Conservation (phyloP, 2,113 vertebrate genomes). For the Nansenia antarctica region DNA sequence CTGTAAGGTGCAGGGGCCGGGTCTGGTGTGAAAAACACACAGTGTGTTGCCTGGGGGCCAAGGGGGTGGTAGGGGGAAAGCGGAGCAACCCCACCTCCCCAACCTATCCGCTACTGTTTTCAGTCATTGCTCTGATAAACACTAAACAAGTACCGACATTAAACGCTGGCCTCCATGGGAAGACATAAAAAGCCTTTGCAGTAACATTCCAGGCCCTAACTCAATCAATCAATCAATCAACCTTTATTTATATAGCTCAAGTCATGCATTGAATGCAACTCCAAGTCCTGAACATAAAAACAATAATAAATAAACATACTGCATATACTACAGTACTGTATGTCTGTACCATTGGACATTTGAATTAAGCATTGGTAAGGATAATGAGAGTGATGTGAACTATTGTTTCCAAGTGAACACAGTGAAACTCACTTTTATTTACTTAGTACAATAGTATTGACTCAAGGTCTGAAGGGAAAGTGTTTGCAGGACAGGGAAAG, state of each 20-base stretch:
- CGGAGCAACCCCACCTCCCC: neutral
- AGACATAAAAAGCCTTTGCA: too few species aligned
- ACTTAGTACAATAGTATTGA: neutral
- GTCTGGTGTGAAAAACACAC: slow-evolving; percentile 3
- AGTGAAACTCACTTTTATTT: neutral
- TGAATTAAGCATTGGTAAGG: neutral
- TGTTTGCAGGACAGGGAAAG: neutral
- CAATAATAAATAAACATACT: too few species aligned
- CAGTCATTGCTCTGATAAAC: neutral
- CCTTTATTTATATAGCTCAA: too few species aligned
- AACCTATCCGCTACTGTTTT: neutral
- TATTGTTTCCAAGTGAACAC: neutral
- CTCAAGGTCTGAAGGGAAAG: neutral
- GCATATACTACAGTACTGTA: too few species aligned
- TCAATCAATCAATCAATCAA: too few species aligned
- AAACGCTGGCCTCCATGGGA: neutral
- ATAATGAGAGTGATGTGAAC: neutral
- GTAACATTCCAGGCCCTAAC: too few species aligned
- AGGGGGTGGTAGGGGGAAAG: neutral
- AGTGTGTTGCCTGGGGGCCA: slow-evolving; percentile 1
- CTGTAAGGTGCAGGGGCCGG: neutral
- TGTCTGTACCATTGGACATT: too few species aligned
- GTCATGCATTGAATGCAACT: too few species aligned
- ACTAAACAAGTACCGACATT: neutral
- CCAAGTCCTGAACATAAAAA: too few species aligned